phyloP scores from a whole-genome alignment of 2,113 vertebrate species.

The Pyrgilauda ruficollis region DNA sequence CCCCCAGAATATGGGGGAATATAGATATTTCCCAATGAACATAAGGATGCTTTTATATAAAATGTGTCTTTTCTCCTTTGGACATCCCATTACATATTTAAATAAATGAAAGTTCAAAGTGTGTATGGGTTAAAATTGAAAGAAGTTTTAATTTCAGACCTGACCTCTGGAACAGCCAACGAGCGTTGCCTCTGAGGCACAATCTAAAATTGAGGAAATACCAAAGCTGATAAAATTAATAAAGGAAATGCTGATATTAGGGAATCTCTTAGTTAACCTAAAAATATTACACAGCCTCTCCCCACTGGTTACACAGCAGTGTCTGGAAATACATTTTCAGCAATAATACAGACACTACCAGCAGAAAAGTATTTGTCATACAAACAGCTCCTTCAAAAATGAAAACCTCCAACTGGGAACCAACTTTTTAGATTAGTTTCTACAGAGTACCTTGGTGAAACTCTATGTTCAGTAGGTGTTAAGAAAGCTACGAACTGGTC shows the following conservation, averaged over 20 bases:
- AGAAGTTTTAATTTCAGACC: neutral
- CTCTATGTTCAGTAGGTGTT: neutral
- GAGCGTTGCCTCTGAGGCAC: neutral
- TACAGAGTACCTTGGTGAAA: neutral
- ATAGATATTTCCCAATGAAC: fast-evolving
- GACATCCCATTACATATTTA: neutral
- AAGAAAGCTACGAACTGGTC: neutral
- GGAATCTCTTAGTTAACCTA: neutral
- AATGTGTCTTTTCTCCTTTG: neutral
- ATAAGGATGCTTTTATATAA: fast-evolving
- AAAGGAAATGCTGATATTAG: neutral
- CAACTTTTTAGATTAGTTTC: neutral
- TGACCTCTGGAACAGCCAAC: neutral
- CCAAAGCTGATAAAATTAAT: neutral
- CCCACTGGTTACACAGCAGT: neutral
- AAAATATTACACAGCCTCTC: neutral
- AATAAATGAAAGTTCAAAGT: neutral
- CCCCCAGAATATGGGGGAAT: neutral
- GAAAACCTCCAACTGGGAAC: neutral
- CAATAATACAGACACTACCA: neutral
- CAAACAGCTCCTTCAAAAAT: neutral
- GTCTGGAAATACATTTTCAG: neutral
- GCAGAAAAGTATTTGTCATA: neutral
- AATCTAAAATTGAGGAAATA: neutral
- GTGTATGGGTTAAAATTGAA: neutral